These are phyloP conservation scores for Berghia stephanieae DNA, from an alignment of 1,140 invertebrate species.

Conservation along the genomic window DNA sequence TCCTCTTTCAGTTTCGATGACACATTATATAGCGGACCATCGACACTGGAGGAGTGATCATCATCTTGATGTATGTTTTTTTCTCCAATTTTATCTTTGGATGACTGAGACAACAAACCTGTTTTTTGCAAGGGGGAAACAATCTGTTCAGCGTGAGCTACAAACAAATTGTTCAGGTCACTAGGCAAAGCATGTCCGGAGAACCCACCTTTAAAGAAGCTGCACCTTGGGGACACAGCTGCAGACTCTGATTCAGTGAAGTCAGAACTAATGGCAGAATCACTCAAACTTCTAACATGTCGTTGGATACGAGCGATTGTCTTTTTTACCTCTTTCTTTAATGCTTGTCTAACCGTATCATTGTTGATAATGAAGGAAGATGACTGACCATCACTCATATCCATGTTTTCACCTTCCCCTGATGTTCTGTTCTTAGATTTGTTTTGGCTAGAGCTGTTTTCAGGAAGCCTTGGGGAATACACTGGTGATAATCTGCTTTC, in stretches of 20 bases:
- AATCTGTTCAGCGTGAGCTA: too few relatives aligned
- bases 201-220: too few relatives aligned
- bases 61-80: too few relatives aligned
- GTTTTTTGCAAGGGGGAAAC: too few relatives aligned
- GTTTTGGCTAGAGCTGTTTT: neutral
- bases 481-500: neutral
- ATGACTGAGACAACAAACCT: too few relatives aligned
- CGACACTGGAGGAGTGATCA: too few relatives aligned
- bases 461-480: neutral
- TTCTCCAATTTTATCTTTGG: too few relatives aligned
- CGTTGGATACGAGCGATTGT: constrained; percentile 47
- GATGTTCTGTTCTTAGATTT: neutral
- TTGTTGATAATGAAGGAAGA: constrained; percentile 13
- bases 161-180: too few relatives aligned
- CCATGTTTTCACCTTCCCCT: neutral
- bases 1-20: too few relatives aligned
- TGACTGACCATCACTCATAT: too few relatives aligned
- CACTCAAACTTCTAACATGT: constrained; percentile 51
- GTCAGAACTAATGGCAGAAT: constrained; percentile 64
- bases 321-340: constrained; percentile 37
- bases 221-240: constrained; percentile 47
- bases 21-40: too few relatives aligned
- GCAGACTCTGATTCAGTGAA: constrained; percentile 55
- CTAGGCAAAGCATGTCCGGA: too few relatives aligned
- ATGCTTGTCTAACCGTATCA: constrained; percentile 27